These are phyloP conservation scores for Notiomystis cincta DNA, from an alignment of 2,113 vertebrate genomes.

Conservation along the genomic window DNA sequence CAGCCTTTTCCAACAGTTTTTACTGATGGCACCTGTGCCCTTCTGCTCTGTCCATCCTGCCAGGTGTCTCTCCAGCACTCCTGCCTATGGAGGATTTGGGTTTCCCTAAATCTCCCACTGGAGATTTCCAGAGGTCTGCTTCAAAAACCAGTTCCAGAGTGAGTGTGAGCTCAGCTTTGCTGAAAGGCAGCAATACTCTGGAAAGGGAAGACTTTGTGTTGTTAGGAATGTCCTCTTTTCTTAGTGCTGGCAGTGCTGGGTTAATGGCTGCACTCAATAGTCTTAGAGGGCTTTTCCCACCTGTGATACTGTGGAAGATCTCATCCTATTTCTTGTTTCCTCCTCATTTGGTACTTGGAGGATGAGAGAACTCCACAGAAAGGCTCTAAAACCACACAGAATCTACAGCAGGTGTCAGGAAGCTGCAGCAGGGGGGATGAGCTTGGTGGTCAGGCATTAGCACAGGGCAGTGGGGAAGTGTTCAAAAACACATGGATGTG, in stretches of 20 bases:
- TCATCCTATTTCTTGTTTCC: not conserved
- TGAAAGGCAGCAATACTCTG: not conserved
- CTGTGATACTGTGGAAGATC: not conserved
- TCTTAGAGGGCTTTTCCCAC: not conserved
- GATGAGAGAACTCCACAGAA: not conserved
- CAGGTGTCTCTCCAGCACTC: not conserved
- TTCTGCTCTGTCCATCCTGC: not conserved
- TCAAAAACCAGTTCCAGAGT: not conserved
- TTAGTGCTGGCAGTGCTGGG: not conserved
- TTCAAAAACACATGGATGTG: not conserved
- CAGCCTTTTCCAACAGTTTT: not conserved
- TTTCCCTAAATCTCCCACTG: not conserved
- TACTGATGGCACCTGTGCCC: not conserved
- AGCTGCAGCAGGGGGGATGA: not conserved
- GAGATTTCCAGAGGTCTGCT: not conserved
- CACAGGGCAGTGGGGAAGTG: not conserved
- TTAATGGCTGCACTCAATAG: not conserved
- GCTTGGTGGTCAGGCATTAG: not conserved
- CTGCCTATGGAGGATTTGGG: not conserved
- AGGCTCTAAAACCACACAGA: not conserved
- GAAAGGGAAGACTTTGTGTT: not conserved
- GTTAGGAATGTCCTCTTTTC: not conserved
- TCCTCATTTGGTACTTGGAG: not conserved
- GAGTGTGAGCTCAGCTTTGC: not conserved
- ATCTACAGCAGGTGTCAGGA: not conserved